Percentiles rank a stretch among this genome's conserved stretches.
phyloP scores from a whole-genome alignment of 2,888 invertebrate genomes.

The Herminia tarsipennalis region DNA sequence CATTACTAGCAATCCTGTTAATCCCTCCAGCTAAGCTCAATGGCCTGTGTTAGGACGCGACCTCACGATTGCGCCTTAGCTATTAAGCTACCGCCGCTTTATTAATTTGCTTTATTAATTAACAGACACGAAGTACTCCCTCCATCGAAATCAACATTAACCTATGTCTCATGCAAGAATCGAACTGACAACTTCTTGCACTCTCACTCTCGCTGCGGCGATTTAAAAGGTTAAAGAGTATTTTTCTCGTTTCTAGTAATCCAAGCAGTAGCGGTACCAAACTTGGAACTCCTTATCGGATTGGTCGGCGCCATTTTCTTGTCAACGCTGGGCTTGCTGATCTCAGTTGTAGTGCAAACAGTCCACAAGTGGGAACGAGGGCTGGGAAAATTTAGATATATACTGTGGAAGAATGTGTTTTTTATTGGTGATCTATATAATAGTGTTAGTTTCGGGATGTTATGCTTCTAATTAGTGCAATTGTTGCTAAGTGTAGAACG shows the following conservation, averaged over 20 bases:
- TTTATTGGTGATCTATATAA: slow-evolving; percentile 61
- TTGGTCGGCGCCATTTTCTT: slow-evolving; percentile 93
- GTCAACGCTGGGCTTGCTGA: slow-evolving; percentile 90
- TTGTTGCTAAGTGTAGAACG: slow-evolving; percentile 52
- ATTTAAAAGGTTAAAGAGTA: no score
- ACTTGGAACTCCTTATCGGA: slow-evolving; percentile 94
- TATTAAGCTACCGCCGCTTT: no score
- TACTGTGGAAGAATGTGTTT: slow-evolving; percentile 88
- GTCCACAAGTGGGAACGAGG: slow-evolving; percentile 89
- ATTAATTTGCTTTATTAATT: no score
- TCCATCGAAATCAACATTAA: no score
- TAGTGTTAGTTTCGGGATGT: slow-evolving; percentile 70
- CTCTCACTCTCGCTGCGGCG: no score
- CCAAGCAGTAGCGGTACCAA: slow-evolving; percentile 91
- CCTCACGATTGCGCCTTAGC: no score
- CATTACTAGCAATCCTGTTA: no score
- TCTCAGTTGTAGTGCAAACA: slow-evolving; percentile 90
- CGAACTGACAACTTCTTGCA: no score
- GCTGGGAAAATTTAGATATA: slow-evolving; percentile 87
- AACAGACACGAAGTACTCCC: no score
- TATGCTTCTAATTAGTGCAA: slow-evolving; percentile 62
- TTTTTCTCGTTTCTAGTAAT: slow-evolving; percentile 88
- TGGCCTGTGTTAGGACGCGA: no score
- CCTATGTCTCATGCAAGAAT: no score
- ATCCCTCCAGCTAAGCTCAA: no score